A percentile compares a stretch with the other conserved stretches of the same genome.
phyloP scores from a whole-genome alignment of 64 coral and sea anemone species.

The Hydrozoanthus tunicans region DNA sequence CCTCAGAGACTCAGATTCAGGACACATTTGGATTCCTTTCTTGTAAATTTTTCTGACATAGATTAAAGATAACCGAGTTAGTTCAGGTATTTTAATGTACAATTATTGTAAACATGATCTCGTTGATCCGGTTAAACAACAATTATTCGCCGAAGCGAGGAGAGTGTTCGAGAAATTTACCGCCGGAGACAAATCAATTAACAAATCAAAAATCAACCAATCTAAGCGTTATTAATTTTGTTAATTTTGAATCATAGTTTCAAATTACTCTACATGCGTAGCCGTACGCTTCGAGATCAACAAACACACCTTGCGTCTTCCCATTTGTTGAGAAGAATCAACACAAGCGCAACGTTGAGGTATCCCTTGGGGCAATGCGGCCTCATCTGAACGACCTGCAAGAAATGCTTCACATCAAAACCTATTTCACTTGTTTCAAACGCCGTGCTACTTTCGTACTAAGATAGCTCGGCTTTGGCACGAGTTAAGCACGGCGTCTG shows the following conservation, averaged over 20 bases:
- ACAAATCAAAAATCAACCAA: too few species aligned
- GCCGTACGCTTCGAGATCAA: neutral
- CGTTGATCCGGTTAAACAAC: too few species aligned
- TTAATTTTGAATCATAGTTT: too few species aligned
- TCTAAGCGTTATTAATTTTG: too few species aligned
- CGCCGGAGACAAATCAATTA: too few species aligned
- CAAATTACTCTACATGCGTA: too few species aligned
- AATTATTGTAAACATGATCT: too few species aligned
- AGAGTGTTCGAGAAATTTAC: too few species aligned
- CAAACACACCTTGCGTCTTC: slow-evolving; percentile 46
- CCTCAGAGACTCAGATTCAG: slow-evolving; percentile 27
- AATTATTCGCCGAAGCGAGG: too few species aligned
- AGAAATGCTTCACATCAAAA: neutral
- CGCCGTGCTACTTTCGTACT: neutral
- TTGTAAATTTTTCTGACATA: slow-evolving; percentile 34
- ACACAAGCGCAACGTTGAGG: slow-evolving; percentile 29
- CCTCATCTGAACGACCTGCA: slow-evolving; percentile 4
- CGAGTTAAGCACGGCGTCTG: neutral
- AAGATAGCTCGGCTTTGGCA: neutral
- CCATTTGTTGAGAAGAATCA: slow-evolving; percentile 49
- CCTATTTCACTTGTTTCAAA: neutral
- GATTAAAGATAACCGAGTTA: neutral
- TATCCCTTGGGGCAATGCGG: slow-evolving; percentile 42
- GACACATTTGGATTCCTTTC: slow-evolving; percentile 52
- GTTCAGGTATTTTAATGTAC: neutral